Evolutionary conservation across 37 sponge, comb jelly and placozoan genomes (phyloP).

Genomic region (Petrosia ficiformis): DNA sequence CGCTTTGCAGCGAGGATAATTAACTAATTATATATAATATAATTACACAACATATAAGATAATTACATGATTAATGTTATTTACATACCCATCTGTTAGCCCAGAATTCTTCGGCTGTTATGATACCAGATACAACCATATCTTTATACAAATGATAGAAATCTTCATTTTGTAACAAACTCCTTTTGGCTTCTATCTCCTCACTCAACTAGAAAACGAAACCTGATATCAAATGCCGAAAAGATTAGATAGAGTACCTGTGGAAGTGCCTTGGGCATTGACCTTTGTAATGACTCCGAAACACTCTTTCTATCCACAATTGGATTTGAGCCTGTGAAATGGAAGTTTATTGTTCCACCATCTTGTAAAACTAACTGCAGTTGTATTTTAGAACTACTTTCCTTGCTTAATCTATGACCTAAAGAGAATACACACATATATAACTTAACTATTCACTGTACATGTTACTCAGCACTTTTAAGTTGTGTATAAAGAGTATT

Average conservation of each 20-base stretch:
- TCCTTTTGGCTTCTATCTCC: conserved; percentile 76
- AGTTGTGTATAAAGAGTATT: conserved; percentile 51
- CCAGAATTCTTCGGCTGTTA: conserved; percentile 91
- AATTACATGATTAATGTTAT: neutral
- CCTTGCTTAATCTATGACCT: conserved; percentile 84
- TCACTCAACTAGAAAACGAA: too few relatives aligned
- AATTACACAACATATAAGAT: too few relatives aligned
- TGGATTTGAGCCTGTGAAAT: conserved; percentile 60
- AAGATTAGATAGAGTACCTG: neutral
- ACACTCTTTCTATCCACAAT: conserved; percentile 43
- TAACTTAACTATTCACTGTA: neutral
- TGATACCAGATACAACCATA: conserved; percentile 67
- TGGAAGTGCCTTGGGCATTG: conserved; percentile 15
- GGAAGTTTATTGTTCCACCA: conserved; percentile 53
- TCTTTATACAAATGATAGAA: conserved; percentile 85
- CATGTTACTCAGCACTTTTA: conserved; percentile 26
- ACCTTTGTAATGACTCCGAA: conserved; percentile 24
- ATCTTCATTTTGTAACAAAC: conserved; percentile 47
- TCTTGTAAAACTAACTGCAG: conserved; percentile 75
- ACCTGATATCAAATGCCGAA: neutral
- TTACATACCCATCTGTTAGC: conserved; percentile 35
- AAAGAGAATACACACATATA: neutral
- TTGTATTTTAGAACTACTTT: conserved; percentile 76
- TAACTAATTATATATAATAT: too few relatives aligned
- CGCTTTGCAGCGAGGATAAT: too few relatives aligned